phyloP scores from a whole-genome alignment of 64 coral and sea anemone genomes.

The Hydrozoanthus tunicans region DNA sequence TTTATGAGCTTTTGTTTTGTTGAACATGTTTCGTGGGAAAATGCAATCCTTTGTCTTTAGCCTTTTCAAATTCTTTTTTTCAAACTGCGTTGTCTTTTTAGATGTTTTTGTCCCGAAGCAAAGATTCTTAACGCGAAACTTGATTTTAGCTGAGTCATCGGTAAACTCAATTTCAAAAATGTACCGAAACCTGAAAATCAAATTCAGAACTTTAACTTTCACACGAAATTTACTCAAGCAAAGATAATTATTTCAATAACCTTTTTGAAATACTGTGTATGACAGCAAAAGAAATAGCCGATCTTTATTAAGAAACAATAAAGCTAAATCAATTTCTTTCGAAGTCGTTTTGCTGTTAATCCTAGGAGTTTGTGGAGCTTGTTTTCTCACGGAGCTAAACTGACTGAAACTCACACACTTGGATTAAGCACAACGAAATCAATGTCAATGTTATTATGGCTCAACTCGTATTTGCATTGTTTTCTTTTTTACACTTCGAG shows the following conservation, averaged over 20 bases:
- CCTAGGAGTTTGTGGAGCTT: neutral
- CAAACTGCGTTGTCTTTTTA: neutral
- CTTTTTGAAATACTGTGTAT: neutral
- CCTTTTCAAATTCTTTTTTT: neutral
- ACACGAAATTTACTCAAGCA: slow-evolving; percentile 49
- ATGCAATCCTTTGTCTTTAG: neutral
- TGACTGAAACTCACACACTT: neutral
- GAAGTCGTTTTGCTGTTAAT: slow-evolving; percentile 12
- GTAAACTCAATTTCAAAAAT: neutral
- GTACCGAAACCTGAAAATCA: neutral
- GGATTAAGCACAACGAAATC: neutral
- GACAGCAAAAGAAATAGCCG: neutral
- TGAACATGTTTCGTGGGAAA: slow-evolving; percentile 40
- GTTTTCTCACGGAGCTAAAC: neutral
- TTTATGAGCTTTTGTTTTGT: neutral
- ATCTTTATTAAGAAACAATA: neutral
- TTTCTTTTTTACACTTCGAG: too few relatives aligned
- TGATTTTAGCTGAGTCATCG: neutral
- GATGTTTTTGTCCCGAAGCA: too few relatives aligned
- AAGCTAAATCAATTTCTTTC: neutral
- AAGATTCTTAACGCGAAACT: neutral
- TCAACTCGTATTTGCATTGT: too few relatives aligned
- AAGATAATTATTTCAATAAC: slow-evolving; percentile 28
- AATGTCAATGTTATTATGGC: too few relatives aligned
- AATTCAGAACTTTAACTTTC: neutral